phyloP scores from a whole-genome alignment of 2,113 vertebrate genomes.

The Herpailurus yagouaroundi region DNA sequence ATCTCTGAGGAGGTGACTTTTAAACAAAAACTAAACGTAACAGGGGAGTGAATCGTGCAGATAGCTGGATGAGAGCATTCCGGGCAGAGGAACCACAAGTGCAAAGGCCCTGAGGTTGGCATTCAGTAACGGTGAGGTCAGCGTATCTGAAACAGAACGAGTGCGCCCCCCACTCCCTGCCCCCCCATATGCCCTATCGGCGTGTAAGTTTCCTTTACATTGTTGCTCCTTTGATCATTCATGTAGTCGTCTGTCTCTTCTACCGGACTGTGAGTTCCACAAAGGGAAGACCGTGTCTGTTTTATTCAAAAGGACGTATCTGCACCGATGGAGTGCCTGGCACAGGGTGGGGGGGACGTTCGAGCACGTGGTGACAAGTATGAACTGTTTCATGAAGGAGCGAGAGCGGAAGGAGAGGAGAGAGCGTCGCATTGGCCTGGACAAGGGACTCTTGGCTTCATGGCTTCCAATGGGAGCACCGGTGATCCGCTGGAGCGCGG shows the following conservation, averaged over 20 bases:
- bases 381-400: not conserved
- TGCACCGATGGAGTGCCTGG: rapidly evolving
- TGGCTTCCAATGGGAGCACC: not conserved
- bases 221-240: not conserved
- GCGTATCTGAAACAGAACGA: not conserved
- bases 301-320: not conserved
- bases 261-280: not conserved
- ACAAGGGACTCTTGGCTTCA: not conserved
- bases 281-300: not conserved
- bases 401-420: not conserved
- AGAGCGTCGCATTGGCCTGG: not conserved
- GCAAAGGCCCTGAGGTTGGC: not conserved
- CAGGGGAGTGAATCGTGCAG: not conserved
- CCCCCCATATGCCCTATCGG: no score
- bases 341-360: rapidly evolving
- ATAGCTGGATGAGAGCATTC: not conserved
- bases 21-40: not conserved
- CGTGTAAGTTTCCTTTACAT: no score
- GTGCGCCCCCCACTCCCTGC: not conserved
- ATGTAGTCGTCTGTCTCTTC: not conserved
- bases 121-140: not conserved
- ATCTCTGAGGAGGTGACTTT: not conserved
- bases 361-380: not conserved
- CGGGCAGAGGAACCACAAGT: not conserved
- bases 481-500: not conserved